Evolutionary conservation across 1,140 invertebrate genomes (phyloP), one percentile per base, ranked within the genome.

Genomic region (Bacillus rossius): DNA sequence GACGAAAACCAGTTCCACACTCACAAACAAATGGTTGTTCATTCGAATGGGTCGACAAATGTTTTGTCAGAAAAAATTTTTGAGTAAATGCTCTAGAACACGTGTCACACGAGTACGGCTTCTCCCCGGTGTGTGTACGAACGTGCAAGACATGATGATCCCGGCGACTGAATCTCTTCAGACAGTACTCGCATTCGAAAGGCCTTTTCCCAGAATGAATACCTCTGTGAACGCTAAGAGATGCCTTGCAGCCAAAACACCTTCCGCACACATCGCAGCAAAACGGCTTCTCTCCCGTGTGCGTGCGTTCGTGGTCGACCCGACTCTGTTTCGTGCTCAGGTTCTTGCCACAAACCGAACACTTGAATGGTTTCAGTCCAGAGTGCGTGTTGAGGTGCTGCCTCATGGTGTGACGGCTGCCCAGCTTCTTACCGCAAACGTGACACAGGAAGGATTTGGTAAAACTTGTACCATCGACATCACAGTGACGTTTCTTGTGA

Each of bases 111-210:
- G 71, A 71, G 70, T 82, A 83, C 2, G 86, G 84, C 57, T 84
- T 79, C 57, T 87, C 84, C 3, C 81, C 81, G 0, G 83, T 84
- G 69, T 89, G 87, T 49, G 78, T 79, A 1, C 82, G 77, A 8
- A 79, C 67, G 66, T 87, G 85, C 42, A 82, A 64, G 55, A 77
- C 67, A 14, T 85, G 68, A 1, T 80, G 76, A 16, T 80, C 77
- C 38, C 76, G 79, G 8, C 82, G 79, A 40, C 81, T 72, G 65
- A 86, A 87, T 34, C 75, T 73, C 43, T 84, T 77, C n/a, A 79
- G 72, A 71, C 88, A 91, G 51, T 81, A 73, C 0, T 69, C 74
- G 68, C 85, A 87, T 29, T 73, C 72, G 66, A 78, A 80, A 4
- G 84, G 81, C 63, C 78, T 80, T 13, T 71, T 64, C 48, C 80